Conservation (phyloP, 2,888 invertebrate species). For the Orthonevra nobilis region DNA sequence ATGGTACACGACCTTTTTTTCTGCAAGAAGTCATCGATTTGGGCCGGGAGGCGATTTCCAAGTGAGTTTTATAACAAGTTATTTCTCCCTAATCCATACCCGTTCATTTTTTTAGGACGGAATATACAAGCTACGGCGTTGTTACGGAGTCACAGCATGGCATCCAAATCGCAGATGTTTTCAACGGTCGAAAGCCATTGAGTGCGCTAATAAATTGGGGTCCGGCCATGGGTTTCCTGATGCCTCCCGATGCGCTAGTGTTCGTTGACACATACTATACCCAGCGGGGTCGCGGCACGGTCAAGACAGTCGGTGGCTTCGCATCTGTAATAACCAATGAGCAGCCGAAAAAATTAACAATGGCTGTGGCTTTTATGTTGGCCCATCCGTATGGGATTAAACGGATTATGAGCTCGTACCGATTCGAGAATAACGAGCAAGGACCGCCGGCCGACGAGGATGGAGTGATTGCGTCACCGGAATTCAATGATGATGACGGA, state of each 20-base stretch:
- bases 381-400: slow-evolving; percentile 89
- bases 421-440: slow-evolving; percentile 81
- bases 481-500: slow-evolving; percentile 83
- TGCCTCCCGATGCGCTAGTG: slow-evolving; percentile 83
- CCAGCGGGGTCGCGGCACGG: slow-evolving; percentile 87
- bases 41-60: slow-evolving; percentile 73
- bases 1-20: slow-evolving; percentile 81
- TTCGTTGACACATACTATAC: slow-evolving; percentile 94
- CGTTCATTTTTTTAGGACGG: slow-evolving; percentile 76
- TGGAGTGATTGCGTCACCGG: slow-evolving; percentile 81
- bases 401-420: slow-evolving; percentile 90
- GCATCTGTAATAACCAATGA: slow-evolving; percentile 78
- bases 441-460: slow-evolving; percentile 82
- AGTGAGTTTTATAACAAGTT: slow-evolving; percentile 66
- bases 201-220: slow-evolving; percentile 81
- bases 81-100: background rate
- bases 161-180: slow-evolving; percentile 60
- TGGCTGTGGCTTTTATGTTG: slow-evolving; percentile 83
- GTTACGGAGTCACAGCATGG: slow-evolving; percentile 86
- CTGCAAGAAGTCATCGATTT: slow-evolving; percentile 83
- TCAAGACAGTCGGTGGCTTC: too few relatives aligned
- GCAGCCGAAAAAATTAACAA: slow-evolving; percentile 77
- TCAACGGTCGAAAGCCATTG: slow-evolving; percentile 81
- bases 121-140: slow-evolving; percentile 81
- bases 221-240: slow-evolving; percentile 85